These are phyloP conservation scores for Drosophila subpulchrella DNA, from an alignment of 1,140 invertebrate species.

Conservation along the genomic window DNA sequence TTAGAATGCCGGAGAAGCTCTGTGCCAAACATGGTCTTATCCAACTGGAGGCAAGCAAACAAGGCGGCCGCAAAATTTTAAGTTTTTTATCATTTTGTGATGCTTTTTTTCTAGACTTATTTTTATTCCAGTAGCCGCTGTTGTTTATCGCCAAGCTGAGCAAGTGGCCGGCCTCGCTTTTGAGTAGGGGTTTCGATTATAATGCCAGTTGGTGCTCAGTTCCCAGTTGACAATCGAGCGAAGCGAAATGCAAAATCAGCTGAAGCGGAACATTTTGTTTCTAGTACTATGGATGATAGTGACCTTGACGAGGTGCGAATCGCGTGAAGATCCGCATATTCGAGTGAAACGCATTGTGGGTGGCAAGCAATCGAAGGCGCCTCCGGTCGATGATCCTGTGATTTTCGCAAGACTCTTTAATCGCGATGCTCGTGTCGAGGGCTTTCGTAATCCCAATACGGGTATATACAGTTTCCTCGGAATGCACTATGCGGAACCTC, in stretches of 20 bases:
- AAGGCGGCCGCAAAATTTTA: conserved; percentile 27
- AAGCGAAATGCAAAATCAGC: conserved; percentile 52
- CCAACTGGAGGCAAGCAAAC: conserved; percentile 39
- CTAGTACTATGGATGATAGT: conserved; percentile 10
- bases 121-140: conserved; percentile 10
- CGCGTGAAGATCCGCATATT: conserved; percentile 17
- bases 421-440: conserved; percentile 85
- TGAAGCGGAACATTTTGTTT: conserved; percentile 54
- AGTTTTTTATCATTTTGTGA: conserved; percentile 26
- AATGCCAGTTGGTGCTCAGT: conserved; percentile 41
- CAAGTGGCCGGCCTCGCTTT: conserved; percentile 51
- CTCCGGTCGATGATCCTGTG: conserved; percentile 87
- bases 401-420: conserved; percentile 86
- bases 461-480: conserved; percentile 88
- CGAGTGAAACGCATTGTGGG: conserved; percentile 87
- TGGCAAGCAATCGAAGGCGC: conserved; percentile 85
- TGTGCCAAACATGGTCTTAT: conserved; percentile 50
- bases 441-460: conserved; percentile 84
- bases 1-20: conserved; percentile 40
- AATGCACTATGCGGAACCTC: conserved; percentile 89
- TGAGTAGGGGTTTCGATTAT: conserved; percentile 8
- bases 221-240: conserved; percentile 61
- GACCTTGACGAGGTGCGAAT: conserved; percentile 43
- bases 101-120: conserved; percentile 26
- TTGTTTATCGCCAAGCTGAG: conserved; percentile 60